A percentile compares a stretch with the other conserved stretches of the same genome.
Evolutionary conservation across 2,113 vertebrate species (phyloP).

Genomic region (Pseudorhombus dupliciocellatus): DNA sequence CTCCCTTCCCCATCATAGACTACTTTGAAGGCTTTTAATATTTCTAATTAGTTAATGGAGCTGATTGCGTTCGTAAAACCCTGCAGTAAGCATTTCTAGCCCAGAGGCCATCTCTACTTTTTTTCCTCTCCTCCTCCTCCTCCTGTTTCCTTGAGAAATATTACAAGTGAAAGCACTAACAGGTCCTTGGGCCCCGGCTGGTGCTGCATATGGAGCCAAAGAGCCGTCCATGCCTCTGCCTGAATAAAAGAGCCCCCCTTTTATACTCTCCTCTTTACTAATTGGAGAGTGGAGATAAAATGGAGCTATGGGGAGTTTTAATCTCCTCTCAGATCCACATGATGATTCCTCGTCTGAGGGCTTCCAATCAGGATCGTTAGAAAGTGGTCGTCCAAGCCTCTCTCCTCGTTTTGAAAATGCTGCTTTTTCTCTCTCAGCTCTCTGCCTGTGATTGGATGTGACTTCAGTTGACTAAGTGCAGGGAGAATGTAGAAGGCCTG

Average conservation of each 20-base stretch:
- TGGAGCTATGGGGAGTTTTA: conserved; percentile 62
- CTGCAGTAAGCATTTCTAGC: conserved; percentile 77
- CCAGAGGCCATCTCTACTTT: conserved; percentile 41
- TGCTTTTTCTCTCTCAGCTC: conserved; percentile 28
- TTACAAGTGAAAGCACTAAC: conserved; percentile 75
- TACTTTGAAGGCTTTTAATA: conserved; percentile 80
- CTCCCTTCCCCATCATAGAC: conserved; percentile 59
- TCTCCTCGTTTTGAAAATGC: conserved; percentile 5
- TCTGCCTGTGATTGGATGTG: conserved; percentile 39
- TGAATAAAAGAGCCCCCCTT: conserved; percentile 42
- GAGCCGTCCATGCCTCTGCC: conserved; percentile 64
- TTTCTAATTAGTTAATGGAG: conserved; percentile 86
- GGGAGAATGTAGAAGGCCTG: conserved; percentile 1
- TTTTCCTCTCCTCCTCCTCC: conserved; percentile 22
- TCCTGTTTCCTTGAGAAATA: conserved; percentile 65
- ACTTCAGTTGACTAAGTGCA: conserved; percentile 31
- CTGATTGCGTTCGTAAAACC: conserved; percentile 77
- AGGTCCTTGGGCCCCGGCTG: conserved; percentile 59
- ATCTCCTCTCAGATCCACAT: conserved; percentile 58
- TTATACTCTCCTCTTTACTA: conserved; percentile 65
- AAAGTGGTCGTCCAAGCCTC: conserved; percentile 47
- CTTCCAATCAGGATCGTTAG: conserved; percentile 65
- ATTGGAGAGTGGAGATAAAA: conserved; percentile 69
- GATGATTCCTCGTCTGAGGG: conserved; percentile 53
- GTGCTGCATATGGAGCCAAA: conserved; percentile 67